Evolutionary conservation across 2,888 invertebrate species (phyloP).

Genomic region (Zhuqinia jingwanae): DNA sequence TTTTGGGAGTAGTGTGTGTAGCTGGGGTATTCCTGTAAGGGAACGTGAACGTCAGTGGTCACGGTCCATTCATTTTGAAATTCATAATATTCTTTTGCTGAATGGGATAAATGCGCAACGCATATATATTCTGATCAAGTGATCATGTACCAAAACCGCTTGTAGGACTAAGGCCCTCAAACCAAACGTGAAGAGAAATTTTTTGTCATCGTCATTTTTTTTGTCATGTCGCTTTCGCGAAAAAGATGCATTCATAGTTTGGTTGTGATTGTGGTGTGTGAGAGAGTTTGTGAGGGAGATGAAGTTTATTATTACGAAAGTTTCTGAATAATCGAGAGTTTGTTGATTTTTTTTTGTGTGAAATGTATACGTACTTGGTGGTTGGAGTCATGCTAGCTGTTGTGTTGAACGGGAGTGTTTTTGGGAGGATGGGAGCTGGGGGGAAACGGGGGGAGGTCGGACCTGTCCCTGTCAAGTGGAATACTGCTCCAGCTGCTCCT

Average conservation of each 20-base stretch:
- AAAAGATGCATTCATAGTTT: background rate
- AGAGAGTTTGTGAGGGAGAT: too few relatives aligned
- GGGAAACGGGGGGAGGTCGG: too few relatives aligned
- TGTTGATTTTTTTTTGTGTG: too few relatives aligned
- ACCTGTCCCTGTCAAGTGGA: too few relatives aligned
- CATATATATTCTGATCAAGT: background rate
- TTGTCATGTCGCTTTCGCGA: background rate
- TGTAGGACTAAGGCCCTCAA: too few relatives aligned
- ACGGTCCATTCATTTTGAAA: background rate
- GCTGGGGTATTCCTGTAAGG: too few relatives aligned
- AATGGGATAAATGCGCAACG: too few relatives aligned
- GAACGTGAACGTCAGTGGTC: too few relatives aligned
- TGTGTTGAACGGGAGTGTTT: background rate
- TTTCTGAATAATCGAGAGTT: background rate
- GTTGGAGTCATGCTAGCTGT: background rate
- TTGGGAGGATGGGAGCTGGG: background rate
- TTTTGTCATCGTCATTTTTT: background rate
- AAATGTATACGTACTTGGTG: background rate
- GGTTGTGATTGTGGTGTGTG: too few relatives aligned
- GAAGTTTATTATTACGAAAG: background rate
- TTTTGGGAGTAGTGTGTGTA: too few relatives aligned
- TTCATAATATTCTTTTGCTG: too few relatives aligned
- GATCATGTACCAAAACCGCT: background rate
- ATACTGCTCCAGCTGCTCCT: constrained; percentile 40
- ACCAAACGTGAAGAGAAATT: background rate